Evolutionary conservation across 2,888 invertebrate species (phyloP).

Genomic region (Tinea pellionella): DNA sequence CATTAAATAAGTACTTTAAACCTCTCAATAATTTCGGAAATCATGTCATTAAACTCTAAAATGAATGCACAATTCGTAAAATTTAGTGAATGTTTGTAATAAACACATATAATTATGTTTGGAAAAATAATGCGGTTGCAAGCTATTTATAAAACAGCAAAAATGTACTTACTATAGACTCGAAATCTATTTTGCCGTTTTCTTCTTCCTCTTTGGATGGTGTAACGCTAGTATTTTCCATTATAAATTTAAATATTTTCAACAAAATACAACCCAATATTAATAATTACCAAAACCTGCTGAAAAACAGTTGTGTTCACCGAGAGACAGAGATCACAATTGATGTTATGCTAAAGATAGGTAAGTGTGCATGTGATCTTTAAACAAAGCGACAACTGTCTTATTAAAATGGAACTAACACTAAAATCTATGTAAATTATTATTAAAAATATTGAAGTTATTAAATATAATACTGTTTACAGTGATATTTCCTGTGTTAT

Average conservation of each 20-base stretch:
- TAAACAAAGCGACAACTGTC: too few species aligned
- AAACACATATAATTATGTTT: conserved; percentile 18
- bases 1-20: conserved; percentile 15
- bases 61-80: not conserved
- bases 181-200: not conserved
- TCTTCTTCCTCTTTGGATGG: not conserved
- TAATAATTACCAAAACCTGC: not conserved
- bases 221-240: not conserved
- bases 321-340: too few species aligned
- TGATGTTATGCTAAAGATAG: too few species aligned
- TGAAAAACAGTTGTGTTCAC: not conserved
- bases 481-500: too few species aligned
- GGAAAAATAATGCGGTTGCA: conserved; percentile 44
- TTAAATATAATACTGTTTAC: too few species aligned
- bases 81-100: not conserved
- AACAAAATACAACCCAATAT: not conserved
- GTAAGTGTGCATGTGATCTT: too few species aligned
- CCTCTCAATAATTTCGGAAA: not conserved
- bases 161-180: not conserved
- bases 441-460: too few species aligned
- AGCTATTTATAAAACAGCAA: conserved; percentile 47
- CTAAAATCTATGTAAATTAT: too few species aligned
- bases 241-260: not conserved
- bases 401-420: too few species aligned
- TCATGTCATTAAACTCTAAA: not conserved